Conservation (phyloP, 2,888 invertebrate genomes). For the Erebia aethiops region DNA sequence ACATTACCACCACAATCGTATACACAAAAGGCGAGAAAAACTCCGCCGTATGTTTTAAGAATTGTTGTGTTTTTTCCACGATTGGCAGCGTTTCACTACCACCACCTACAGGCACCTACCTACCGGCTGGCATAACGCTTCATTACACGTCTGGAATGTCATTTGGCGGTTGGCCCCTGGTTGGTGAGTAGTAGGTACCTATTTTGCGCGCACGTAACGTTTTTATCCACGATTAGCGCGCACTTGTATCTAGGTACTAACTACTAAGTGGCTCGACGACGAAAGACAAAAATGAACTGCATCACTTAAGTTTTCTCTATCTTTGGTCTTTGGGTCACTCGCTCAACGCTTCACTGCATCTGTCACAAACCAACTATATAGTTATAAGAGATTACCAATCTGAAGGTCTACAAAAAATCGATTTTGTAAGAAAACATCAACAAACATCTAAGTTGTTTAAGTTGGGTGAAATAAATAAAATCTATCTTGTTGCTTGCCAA, state of each 20-base stretch:
- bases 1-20: conserved; percentile 7
- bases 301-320: background rate
- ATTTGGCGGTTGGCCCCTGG: conserved; percentile 57
- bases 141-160: conserved; percentile 67
- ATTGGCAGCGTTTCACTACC: conserved; percentile 38
- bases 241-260: background rate
- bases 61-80: conserved; percentile 28
- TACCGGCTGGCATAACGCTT: conserved; percentile 49
- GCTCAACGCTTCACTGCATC: background rate
- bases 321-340: background rate
- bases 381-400: background rate
- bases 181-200: conserved; percentile 33
- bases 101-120: background rate
- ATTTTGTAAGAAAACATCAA: background rate
- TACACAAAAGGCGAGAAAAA: conserved; percentile 29
- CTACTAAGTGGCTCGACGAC: background rate
- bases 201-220: conserved; percentile 22
- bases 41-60: conserved; percentile 27
- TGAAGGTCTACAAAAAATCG: background rate
- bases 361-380: background rate
- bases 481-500: background rate
- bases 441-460: too few species aligned
- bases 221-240: conserved; percentile 15
- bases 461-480: too few species aligned
- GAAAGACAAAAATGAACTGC: conserved; percentile 1